These are phyloP conservation scores for Neostethus bicornis DNA, from an alignment of 2,797 vertebrate genomes.

Conservation along the genomic window DNA sequence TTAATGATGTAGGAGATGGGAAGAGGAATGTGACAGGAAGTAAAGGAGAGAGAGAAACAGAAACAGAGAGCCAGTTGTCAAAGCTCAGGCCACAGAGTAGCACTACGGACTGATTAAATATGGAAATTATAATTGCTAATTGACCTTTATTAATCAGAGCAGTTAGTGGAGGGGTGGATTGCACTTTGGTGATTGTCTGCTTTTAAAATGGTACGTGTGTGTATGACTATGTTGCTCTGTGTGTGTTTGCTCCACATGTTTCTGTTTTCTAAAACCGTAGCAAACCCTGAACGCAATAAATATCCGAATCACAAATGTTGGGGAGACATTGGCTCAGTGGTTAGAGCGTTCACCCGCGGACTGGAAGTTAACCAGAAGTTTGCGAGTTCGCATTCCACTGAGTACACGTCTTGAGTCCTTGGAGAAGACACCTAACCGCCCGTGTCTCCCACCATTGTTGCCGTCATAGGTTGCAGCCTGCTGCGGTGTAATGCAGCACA, in stretches of 20 bases:
- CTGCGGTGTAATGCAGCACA: too few relatives aligned
- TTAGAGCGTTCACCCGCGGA: too few relatives aligned
- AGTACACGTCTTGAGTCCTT: too few relatives aligned
- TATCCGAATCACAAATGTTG: too few relatives aligned
- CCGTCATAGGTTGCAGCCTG: too few relatives aligned
- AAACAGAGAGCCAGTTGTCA: slow-evolving; percentile 58
- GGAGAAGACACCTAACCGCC: too few relatives aligned
- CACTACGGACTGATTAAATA: slow-evolving; percentile 83
- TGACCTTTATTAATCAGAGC: slow-evolving; percentile 85
- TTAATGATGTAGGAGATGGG: slow-evolving; percentile 64
- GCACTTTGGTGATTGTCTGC: slow-evolving; percentile 39
- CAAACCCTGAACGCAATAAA: too few relatives aligned
- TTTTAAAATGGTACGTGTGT: slow-evolving; percentile 23
- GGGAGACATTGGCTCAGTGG: too few relatives aligned
- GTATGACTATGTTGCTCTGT: slow-evolving; percentile 15
- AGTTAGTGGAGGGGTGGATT: slow-evolving; percentile 45
- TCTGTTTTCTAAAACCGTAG: too few relatives aligned
- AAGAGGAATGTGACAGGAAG: slow-evolving; percentile 61
- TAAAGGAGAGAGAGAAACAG: slow-evolving; percentile 33
- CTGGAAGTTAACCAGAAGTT: too few relatives aligned
- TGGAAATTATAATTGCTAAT: slow-evolving; percentile 86
- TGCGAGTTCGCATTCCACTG: too few relatives aligned
- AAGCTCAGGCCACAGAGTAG: slow-evolving; percentile 72
- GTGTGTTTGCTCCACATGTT: slow-evolving; percentile 10
- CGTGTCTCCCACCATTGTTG: too few relatives aligned